Percentiles rank a stretch among this genome's conserved stretches.
Conservation (phyloP, 1,140 invertebrate genomes). For the Solenopsis fugax region DNA sequence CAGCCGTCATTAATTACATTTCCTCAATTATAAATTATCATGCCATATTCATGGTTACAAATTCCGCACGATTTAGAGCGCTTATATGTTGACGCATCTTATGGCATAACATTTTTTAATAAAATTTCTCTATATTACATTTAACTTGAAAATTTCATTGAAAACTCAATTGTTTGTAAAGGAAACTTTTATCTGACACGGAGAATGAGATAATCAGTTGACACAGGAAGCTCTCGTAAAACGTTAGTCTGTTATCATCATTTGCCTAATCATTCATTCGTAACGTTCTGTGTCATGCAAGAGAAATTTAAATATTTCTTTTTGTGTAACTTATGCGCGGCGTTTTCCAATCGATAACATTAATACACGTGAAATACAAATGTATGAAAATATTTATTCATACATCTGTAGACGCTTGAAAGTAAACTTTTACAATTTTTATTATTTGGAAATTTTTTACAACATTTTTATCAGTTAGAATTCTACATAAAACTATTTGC, state of each 20-base stretch:
- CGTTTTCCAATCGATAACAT: background rate
- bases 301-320: background rate
- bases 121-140: background rate
- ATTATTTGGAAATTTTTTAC: background rate
- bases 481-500: conserved; percentile 7
- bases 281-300: background rate
- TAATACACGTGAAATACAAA: background rate
- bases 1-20: no score
- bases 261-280: conserved; percentile 9
- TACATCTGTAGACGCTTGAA: background rate
- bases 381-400: background rate
- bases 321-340: background rate
- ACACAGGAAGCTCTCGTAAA: background rate
- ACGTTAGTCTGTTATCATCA: background rate
- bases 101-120: background rate
- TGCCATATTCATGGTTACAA: no score
- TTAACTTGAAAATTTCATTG: background rate
- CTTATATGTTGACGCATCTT: no score
- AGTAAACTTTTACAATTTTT: conserved; percentile 5
- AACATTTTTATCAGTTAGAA: background rate
- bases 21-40: no score
- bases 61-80: no score
- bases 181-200: background rate
- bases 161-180: background rate
- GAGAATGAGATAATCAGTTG: background rate